Evolutionary conservation across 2,797 vertebrate species (phyloP).

Genomic region (Anniella stebbinsi): DNA sequence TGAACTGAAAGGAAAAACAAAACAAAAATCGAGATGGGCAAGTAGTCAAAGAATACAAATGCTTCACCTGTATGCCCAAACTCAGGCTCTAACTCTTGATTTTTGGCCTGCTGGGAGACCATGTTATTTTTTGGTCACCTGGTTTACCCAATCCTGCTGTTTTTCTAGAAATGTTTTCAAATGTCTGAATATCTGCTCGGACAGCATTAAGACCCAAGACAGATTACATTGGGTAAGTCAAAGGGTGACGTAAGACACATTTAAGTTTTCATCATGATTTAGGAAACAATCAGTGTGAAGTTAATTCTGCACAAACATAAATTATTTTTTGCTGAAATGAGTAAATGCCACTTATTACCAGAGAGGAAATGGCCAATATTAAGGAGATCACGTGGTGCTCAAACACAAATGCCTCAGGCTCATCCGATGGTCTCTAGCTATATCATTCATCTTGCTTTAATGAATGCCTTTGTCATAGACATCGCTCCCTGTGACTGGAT

Average conservation of each 20-base stretch:
- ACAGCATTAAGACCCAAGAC: not conserved
- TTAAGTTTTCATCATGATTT: not conserved
- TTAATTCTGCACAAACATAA: not conserved
- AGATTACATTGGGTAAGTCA: not conserved
- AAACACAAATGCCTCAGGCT: not conserved
- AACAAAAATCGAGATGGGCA: not conserved
- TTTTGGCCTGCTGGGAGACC: not conserved
- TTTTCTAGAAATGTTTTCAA: not conserved
- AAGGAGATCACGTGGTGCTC: not conserved
- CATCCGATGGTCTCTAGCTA: not conserved
- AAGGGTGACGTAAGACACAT: not conserved
- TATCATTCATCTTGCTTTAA: not conserved
- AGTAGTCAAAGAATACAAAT: not conserved
- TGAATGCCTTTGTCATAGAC: not conserved
- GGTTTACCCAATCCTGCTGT: not conserved
- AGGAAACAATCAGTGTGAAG: not conserved
- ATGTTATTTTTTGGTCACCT: not conserved
- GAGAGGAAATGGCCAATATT: not conserved
- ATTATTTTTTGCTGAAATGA: not conserved
- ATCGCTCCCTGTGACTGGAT: not conserved
- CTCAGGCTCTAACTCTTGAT: too few species aligned
- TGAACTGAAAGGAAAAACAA: not conserved
- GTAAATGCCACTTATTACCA: not conserved
- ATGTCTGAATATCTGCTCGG: not conserved
- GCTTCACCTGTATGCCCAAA: not conserved